A percentile compares a stretch with the other conserved stretches of the same genome.
Conservation (phyloP, 2,888 invertebrate genomes). For the Halictus ligatus region DNA sequence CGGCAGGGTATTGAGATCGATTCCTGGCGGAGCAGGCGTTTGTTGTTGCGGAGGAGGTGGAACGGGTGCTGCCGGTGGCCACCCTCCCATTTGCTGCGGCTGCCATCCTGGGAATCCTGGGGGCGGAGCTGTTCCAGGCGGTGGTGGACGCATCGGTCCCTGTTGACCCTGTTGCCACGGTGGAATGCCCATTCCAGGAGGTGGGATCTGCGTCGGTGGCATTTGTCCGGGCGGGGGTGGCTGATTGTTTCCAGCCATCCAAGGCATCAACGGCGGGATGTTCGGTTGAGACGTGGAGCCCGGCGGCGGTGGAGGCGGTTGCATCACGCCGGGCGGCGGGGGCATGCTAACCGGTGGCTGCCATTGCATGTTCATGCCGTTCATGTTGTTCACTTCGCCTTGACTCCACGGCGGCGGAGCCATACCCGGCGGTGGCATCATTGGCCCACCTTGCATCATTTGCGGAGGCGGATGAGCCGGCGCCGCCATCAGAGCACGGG, state of each 20-base stretch:
- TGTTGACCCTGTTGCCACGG: slow-evolving; percentile 81
- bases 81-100: slow-evolving; percentile 79
- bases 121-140: slow-evolving; percentile 82
- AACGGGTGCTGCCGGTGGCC: slow-evolving; percentile 83
- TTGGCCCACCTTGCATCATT: slow-evolving; percentile 83
- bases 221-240: slow-evolving; percentile 82
- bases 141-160: slow-evolving; percentile 81
- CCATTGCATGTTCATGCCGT: slow-evolving; percentile 82
- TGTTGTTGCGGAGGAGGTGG: slow-evolving; percentile 86
- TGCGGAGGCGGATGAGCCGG: slow-evolving; percentile 85
- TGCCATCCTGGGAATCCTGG: slow-evolving; percentile 79
- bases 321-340: slow-evolving; percentile 85
- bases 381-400: slow-evolving; percentile 78
- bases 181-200: slow-evolving; percentile 83
- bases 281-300: slow-evolving; percentile 85
- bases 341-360: slow-evolving; percentile 85
- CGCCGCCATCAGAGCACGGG: slow-evolving; percentile 88
- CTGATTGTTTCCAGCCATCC: slow-evolving; percentile 85
- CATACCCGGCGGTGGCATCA: slow-evolving; percentile 86
- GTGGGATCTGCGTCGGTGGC: slow-evolving; percentile 78
- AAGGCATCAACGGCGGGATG: slow-evolving; percentile 86
- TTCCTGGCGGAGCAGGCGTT: slow-evolving; percentile 84
- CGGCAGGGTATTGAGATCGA: slow-evolving; percentile 86
- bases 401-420: slow-evolving; percentile 85
- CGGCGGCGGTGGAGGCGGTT: slow-evolving; percentile 85